Evolutionary conservation across 1,140 invertebrate genomes (phyloP).

Genomic region (Leptinotarsa undecemlineata): DNA sequence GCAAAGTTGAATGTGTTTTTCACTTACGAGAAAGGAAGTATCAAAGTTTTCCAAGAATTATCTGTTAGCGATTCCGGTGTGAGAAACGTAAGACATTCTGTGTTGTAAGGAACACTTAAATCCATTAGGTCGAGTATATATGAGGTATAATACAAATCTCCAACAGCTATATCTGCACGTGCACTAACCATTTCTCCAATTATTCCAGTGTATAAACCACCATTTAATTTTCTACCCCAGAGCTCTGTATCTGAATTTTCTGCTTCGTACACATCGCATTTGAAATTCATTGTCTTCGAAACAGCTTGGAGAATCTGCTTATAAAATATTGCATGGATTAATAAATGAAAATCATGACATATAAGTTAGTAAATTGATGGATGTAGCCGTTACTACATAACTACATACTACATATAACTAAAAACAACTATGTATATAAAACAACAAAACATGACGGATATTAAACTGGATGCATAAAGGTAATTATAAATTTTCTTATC

Average conservation of each 20-base stretch:
- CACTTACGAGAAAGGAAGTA: constrained; percentile 75
- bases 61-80: constrained; percentile 77
- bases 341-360: background rate
- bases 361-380: too few relatives aligned
- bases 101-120: constrained; percentile 76
- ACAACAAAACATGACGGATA: too few relatives aligned
- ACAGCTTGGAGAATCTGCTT: constrained; percentile 69
- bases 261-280: constrained; percentile 66
- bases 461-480: too few relatives aligned
- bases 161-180: constrained; percentile 73
- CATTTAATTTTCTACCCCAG: constrained; percentile 66
- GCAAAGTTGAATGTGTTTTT: too few relatives aligned
- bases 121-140: constrained; percentile 71
- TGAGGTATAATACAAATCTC: constrained; percentile 74
- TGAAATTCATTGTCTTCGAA: constrained; percentile 71
- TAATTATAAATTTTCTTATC: too few relatives aligned
- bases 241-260: constrained; percentile 61
- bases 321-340: background rate
- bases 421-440: too few relatives aligned
- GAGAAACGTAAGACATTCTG: constrained; percentile 80
- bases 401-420: too few relatives aligned
- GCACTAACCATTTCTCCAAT: constrained; percentile 68
- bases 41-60: constrained; percentile 81
- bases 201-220: constrained; percentile 69
- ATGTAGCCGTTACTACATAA: too few relatives aligned